Conservation (phyloP, 1,140 invertebrate genomes). For the Lysiphlebus fabarum region DNA sequence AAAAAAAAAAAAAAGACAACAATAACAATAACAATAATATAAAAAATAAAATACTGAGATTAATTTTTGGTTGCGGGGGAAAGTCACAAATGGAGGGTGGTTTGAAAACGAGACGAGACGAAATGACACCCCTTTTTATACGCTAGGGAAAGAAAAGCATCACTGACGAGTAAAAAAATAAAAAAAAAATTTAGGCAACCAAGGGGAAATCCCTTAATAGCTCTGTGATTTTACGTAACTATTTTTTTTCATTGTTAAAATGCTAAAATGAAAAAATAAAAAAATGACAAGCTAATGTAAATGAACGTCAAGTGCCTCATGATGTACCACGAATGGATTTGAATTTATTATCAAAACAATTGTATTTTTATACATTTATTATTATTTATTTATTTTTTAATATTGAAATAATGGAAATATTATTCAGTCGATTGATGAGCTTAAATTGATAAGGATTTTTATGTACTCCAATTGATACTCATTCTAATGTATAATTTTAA, state of each 20-base stretch:
- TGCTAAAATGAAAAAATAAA: neutral
- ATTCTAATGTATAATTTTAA: no score
- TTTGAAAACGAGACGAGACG: constrained; percentile 27
- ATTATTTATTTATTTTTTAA: no score
- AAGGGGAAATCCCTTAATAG: constrained; percentile 32
- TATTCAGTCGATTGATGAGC: no score
- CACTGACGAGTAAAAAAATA: constrained; percentile 4
- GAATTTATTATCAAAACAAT: neutral
- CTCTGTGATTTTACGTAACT: constrained; percentile 29
- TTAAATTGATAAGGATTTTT: no score
- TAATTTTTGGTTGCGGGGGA: constrained; percentile 36
- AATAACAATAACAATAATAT: no score
- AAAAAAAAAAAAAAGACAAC: no score
- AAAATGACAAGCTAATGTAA: neutral
- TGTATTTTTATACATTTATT: no score
- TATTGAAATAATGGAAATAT: no score
- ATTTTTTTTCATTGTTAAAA: constrained; percentile 19
- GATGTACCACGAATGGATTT: constrained; percentile 1
- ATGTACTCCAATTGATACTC: no score
- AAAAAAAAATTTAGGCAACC: constrained; percentile 11
- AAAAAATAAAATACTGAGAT: constrained; percentile 28
- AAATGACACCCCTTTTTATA: no score
- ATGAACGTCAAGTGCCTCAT: neutral
- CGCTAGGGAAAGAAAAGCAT: constrained; percentile 18
- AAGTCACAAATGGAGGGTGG: constrained; percentile 8